Evolutionary conservation across 2,113 vertebrate species (phyloP).

Genomic region (Cromileptes altivelis): DNA sequence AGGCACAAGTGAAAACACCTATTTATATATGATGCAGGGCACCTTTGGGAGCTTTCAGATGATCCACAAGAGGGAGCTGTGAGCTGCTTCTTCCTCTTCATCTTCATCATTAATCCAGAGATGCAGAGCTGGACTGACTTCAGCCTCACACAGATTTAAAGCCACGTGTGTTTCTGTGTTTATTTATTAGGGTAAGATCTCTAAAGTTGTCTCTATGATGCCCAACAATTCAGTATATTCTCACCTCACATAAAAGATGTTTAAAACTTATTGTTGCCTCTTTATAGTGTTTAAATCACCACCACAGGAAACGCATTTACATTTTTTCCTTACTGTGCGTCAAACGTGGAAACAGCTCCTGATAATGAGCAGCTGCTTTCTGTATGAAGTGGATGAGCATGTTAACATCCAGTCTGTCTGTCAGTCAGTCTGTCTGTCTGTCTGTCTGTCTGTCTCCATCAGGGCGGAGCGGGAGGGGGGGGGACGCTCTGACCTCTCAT

Average conservation of each 20-base stretch:
- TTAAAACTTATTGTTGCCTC: too few species aligned
- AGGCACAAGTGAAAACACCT: not conserved
- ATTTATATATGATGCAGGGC: not conserved
- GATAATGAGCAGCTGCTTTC: not conserved
- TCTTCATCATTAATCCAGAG: not conserved
- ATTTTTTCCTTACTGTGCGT: not conserved
- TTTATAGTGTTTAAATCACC: not conserved
- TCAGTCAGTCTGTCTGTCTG: too few species aligned
- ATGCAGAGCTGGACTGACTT: not conserved
- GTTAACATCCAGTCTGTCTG: slow-evolving; percentile 7
- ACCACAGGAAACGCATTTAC: not conserved
- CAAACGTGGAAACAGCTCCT: too few species aligned
- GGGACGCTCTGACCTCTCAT: not conserved
- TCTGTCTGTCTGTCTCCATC: not conserved
- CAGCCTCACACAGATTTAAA: too few species aligned
- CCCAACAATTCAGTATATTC: not conserved
- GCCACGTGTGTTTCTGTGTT: not conserved
- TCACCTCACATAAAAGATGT: not conserved
- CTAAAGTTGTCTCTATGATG: too few species aligned
- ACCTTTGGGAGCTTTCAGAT: not conserved
- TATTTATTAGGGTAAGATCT: not conserved
- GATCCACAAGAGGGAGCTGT: not conserved
- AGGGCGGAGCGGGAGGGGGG: not conserved
- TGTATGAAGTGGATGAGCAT: not conserved
- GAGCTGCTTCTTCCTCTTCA: not conserved